Evolutionary conservation across 1,140 invertebrate species (phyloP).

Genomic region (Aphis craccivora): DNA sequence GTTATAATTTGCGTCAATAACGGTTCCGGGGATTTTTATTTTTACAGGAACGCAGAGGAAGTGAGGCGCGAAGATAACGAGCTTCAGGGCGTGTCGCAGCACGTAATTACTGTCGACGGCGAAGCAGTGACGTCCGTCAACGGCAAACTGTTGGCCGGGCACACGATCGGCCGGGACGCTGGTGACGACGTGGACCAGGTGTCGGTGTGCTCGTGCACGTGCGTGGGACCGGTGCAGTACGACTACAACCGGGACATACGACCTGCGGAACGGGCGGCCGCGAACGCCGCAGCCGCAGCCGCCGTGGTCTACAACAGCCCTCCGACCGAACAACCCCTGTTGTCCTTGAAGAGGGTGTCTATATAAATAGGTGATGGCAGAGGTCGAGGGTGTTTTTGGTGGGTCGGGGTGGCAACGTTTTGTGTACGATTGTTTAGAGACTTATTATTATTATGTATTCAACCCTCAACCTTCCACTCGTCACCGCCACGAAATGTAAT

Average conservation of each 20-base stretch:
- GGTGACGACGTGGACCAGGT: constrained; percentile 69
- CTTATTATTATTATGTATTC: neutral
- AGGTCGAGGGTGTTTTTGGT: neutral
- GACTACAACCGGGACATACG: constrained; percentile 56
- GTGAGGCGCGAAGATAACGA: constrained; percentile 75
- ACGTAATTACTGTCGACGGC: constrained; percentile 81
- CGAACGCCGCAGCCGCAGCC: neutral
- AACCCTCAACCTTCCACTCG: neutral
- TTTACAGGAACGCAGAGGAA: constrained; percentile 64
- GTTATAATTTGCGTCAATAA: neutral
- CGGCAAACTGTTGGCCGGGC: constrained; percentile 71
- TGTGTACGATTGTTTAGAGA: neutral
- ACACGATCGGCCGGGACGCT: constrained; percentile 62
- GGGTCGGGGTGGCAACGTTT: neutral
- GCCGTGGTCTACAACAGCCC: neutral
- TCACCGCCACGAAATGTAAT: neutral
- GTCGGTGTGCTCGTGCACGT: constrained; percentile 78
- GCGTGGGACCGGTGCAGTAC: constrained; percentile 66
- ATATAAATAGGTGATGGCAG: neutral
- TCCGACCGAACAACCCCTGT: neutral
- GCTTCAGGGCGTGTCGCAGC: constrained; percentile 72
- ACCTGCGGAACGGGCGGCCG: neutral
- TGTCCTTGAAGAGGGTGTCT: constrained; percentile 17
- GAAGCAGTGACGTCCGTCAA: constrained; percentile 76
- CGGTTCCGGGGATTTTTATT: neutral